Percentiles rank a stretch among this genome's conserved stretches.
These are phyloP conservation scores for Meganola albula DNA, from an alignment of 2,888 invertebrate species.

Conservation along the genomic window DNA sequence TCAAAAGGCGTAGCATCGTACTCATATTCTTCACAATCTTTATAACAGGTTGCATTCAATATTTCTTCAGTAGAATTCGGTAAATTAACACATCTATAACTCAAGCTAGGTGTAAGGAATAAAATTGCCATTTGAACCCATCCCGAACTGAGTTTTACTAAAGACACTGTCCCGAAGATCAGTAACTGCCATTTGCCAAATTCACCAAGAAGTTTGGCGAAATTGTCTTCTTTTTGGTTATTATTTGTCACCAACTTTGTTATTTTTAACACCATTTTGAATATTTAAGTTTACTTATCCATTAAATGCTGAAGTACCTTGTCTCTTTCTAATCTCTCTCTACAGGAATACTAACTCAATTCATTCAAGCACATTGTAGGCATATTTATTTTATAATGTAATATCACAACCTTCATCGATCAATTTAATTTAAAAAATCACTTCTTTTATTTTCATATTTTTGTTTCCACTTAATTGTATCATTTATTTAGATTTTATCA, in stretches of 20 bases:
- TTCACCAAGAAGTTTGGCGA: constrained; percentile 54
- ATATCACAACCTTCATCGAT: too few relatives aligned
- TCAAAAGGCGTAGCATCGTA: constrained; percentile 81
- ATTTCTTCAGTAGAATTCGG: constrained; percentile 37
- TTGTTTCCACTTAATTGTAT: too few relatives aligned
- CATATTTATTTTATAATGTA: too few relatives aligned
- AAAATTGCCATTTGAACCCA: constrained; percentile 87
- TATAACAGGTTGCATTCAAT: constrained; percentile 62
- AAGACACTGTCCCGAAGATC: constrained; percentile 80
- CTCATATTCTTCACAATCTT: constrained; percentile 70
- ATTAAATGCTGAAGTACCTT: too few relatives aligned
- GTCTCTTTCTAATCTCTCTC: too few relatives aligned
- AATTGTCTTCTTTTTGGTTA: constrained; percentile 45
- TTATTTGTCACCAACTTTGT: constrained; percentile 24
- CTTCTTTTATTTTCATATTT: too few relatives aligned
- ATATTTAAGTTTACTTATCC: background rate
- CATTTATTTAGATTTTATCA: too few relatives aligned
- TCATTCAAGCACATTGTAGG: too few relatives aligned
- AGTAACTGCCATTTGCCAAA: constrained; percentile 85
- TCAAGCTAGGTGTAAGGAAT: constrained; percentile 82
- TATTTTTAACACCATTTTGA: constrained; percentile 46
- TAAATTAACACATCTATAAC: constrained; percentile 68
- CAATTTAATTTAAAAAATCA: too few relatives aligned
- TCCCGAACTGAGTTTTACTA: constrained; percentile 85
- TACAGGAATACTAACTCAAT: too few relatives aligned